A percentile compares a stretch with the other conserved stretches of the same genome.
Evolutionary conservation across 2,888 invertebrate genomes (phyloP).

Genomic region (Eupeodes luniger): DNA sequence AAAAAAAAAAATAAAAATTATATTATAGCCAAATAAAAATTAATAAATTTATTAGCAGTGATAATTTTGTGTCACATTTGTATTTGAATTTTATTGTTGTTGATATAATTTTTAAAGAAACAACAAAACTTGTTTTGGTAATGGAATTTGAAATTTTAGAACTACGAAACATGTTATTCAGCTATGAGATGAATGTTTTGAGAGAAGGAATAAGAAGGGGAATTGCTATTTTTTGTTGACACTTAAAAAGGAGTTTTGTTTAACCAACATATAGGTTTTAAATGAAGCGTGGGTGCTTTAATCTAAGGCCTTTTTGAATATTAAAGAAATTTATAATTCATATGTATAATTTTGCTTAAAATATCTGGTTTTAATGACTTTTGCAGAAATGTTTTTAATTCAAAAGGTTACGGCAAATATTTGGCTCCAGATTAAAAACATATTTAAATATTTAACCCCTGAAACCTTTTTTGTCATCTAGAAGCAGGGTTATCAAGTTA

Average conservation of each 20-base stretch:
- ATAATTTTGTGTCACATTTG: slow-evolving; percentile 57
- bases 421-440: no score
- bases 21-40: slow-evolving; percentile 16
- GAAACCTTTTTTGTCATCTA: no score
- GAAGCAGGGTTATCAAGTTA: no score
- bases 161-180: slow-evolving; percentile 11
- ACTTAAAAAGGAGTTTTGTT: slow-evolving; percentile 19
- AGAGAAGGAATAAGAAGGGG: neutral
- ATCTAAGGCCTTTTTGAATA: no score
- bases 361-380: no score
- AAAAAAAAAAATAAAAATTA: neutral
- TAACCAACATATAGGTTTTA: no score
- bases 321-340: no score
- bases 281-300: no score
- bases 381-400: no score
- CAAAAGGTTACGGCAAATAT: no score
- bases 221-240: neutral
- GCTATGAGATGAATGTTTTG: slow-evolving; percentile 2
- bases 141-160: slow-evolving; percentile 26
- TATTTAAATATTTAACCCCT: no score
- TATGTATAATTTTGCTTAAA: no score
- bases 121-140: slow-evolving; percentile 13
- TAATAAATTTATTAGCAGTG: slow-evolving; percentile 58
- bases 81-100: slow-evolving; percentile 60
- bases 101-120: slow-evolving; percentile 47